Percentiles rank a stretch among this genome's conserved stretches.
phyloP scores from a whole-genome alignment of 2,888 invertebrate species.

The Drosophila greeni region DNA sequence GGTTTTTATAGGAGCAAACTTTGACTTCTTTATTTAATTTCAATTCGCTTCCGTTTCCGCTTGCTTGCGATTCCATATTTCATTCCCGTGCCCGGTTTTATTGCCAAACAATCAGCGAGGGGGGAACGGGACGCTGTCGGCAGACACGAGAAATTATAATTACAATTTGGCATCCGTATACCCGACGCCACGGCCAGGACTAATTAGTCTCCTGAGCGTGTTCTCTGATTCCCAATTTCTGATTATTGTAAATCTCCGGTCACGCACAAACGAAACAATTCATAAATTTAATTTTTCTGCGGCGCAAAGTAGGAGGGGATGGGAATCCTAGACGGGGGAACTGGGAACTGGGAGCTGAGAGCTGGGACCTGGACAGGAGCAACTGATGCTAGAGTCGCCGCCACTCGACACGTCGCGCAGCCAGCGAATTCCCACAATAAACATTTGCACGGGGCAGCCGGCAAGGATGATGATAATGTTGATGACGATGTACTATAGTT shows the following conservation, averaged over 20 bases:
- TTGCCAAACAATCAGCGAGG: slow-evolving; percentile 25
- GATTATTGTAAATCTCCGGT: slow-evolving; percentile 74
- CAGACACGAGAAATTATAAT: slow-evolving; percentile 67
- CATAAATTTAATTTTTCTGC: slow-evolving; percentile 71
- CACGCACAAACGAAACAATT: slow-evolving; percentile 72
- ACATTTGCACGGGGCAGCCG: slow-evolving; percentile 62
- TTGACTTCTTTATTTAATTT: slow-evolving; percentile 26
- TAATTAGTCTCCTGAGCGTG: slow-evolving; percentile 73
- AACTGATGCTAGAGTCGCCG: slow-evolving; percentile 19
- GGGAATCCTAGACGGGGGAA: background rate
- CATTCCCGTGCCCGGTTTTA: slow-evolving; percentile 21
- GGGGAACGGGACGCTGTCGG: slow-evolving; percentile 1
- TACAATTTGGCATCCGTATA: slow-evolving; percentile 51
- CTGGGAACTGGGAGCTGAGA: background rate
- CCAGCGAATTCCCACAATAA: slow-evolving; percentile 69
- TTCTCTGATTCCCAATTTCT: slow-evolving; percentile 69
- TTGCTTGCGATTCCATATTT: slow-evolving; percentile 21
- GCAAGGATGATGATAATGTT: slow-evolving; percentile 57
- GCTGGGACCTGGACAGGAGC: slow-evolving; percentile 10
- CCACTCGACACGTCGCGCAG: slow-evolving; percentile 56
- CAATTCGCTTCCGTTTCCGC: slow-evolving; percentile 5
- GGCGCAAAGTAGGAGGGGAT: slow-evolving; percentile 15
- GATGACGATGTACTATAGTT: slow-evolving; percentile 39
- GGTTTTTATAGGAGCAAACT: background rate
- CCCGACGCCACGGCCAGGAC: slow-evolving; percentile 44